Conservation (phyloP, 2,888 invertebrate species). For the Pammene aurita region DNA sequence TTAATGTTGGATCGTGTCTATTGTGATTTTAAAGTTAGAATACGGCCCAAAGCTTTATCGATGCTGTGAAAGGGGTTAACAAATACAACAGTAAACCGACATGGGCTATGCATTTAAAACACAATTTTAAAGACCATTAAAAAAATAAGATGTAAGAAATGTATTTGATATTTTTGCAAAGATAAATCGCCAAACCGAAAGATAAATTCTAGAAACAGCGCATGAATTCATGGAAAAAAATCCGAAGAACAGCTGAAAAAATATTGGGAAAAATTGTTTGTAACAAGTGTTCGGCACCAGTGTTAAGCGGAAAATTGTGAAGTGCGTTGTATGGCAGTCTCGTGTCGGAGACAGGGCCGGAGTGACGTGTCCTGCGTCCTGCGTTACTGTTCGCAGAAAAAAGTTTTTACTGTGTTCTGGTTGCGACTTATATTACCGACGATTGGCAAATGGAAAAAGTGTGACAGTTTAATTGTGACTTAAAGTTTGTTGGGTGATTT, state of each 20-base stretch:
- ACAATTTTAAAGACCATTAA: too few relatives aligned
- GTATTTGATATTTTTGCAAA: too few relatives aligned
- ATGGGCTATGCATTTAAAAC: too few relatives aligned
- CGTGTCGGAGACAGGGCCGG: neutral
- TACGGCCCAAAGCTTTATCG: too few relatives aligned
- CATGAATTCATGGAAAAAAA: conserved; percentile 21
- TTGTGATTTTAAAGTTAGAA: too few relatives aligned
- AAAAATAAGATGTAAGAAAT: too few relatives aligned
- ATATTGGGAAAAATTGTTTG: conserved; percentile 30
- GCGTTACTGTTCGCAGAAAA: neutral
- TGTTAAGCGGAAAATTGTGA: conserved; percentile 38
- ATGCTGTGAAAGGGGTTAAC: too few relatives aligned
- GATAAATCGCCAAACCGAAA: too few relatives aligned
- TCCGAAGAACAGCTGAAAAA: conserved; percentile 33
- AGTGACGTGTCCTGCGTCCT: conserved; percentile 19
- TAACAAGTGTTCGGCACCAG: conserved; percentile 28
- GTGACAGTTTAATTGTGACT: neutral
- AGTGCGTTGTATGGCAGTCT: conserved; percentile 38
- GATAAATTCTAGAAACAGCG: conserved; percentile 6
- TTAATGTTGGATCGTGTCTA: too few relatives aligned
- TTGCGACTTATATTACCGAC: neutral
- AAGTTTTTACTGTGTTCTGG: conserved; percentile 14
- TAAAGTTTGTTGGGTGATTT: neutral
- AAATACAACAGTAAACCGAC: too few relatives aligned
- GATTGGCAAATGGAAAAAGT: neutral